Evolutionary conservation across 2,113 vertebrate species (phyloP).

Genomic region (Oceanodroma tethys): DNA sequence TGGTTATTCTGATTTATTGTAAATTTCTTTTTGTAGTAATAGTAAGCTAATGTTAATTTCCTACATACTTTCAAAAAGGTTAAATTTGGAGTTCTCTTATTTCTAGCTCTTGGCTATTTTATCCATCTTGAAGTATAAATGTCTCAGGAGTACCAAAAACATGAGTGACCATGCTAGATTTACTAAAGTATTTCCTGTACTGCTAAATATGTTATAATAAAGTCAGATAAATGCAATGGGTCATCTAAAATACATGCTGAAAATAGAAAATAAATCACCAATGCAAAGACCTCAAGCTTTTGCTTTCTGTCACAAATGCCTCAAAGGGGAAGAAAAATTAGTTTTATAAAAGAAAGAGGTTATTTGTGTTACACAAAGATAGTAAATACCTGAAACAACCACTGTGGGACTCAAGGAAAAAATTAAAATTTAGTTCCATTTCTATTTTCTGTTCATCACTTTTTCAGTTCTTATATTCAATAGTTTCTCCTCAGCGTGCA

Average conservation of each 20-base stretch:
- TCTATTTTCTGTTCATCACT: background rate
- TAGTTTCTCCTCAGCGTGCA: background rate
- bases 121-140: background rate
- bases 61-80: background rate
- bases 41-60: background rate
- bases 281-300: background rate
- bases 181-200: background rate
- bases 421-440: background rate
- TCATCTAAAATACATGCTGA: background rate
- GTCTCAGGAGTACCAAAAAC: background rate
- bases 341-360: background rate
- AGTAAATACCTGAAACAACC: background rate
- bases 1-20: background rate
- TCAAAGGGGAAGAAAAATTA: background rate
- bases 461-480: background rate
- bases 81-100: background rate
- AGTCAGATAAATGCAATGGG: background rate
- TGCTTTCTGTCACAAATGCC: background rate
- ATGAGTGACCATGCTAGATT: background rate
- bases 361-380: background rate
- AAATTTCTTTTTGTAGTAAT: background rate
- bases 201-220: constrained; percentile 8
- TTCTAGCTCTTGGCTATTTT: background rate
- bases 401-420: background rate
- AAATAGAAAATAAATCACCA: background rate